Conservation (phyloP, 92 coral and sea anemone species). For the Porites rus region DNA sequence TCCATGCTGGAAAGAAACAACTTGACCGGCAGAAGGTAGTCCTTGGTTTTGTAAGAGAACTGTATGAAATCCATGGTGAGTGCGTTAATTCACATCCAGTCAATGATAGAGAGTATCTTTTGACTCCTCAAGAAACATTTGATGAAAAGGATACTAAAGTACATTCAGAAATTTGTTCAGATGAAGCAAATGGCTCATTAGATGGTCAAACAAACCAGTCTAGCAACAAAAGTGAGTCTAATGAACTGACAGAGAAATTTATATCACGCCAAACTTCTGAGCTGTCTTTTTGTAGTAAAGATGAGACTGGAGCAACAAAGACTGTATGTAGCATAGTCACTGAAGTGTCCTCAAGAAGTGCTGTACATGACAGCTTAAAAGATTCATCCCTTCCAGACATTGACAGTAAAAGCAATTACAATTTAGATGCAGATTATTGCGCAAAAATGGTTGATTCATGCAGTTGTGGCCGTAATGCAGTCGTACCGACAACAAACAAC, state of each 20-base stretch:
- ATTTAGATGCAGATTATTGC: background rate
- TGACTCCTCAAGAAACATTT: background rate
- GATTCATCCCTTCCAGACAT: background rate
- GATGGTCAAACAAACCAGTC: background rate
- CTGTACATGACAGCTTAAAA: background rate
- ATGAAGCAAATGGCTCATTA: background rate
- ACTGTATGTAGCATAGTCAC: background rate
- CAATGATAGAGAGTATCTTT: background rate
- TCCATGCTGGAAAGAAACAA: background rate
- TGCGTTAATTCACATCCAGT: background rate
- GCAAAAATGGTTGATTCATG: background rate
- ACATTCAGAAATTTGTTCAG: background rate
- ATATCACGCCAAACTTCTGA: background rate
- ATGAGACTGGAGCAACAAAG: background rate
- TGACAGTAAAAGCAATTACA: background rate
- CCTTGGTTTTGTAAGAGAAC: slow-evolving; percentile 21
- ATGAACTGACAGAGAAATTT: background rate
- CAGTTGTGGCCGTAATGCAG: no score
- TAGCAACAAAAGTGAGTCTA: background rate
- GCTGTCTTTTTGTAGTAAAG: background rate
- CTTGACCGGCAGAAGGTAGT: slow-evolving; percentile 9
- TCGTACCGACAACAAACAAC: slow-evolving; percentile 3
- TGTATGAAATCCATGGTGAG: slow-evolving; percentile 6
- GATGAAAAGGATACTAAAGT: background rate
- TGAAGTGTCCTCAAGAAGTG: background rate